phyloP scores from a whole-genome alignment of 2,888 invertebrate species.

The Dasysyrphus tricinctus region DNA sequence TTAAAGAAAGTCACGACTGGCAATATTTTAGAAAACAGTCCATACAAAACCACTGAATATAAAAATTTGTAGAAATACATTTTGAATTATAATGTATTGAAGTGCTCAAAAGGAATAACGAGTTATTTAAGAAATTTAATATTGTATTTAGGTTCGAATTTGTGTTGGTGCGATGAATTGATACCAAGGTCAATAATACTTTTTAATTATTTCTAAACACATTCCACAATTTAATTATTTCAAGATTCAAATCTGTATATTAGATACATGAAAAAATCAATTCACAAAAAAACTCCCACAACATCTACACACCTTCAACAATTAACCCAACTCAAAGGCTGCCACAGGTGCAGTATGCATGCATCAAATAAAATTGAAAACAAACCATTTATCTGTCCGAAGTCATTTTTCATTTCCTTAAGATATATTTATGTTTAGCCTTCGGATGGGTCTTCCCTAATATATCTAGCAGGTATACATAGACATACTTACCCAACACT shows the following conservation, averaged over 20 bases:
- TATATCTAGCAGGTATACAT: conserved; percentile 26
- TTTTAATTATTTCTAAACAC: neutral
- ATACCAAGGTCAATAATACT: neutral
- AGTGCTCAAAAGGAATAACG: too few relatives aligned
- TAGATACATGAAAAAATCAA: conserved; percentile 6
- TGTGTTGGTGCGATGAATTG: neutral
- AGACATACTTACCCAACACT: neutral
- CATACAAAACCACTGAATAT: too few relatives aligned
- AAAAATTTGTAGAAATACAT: too few relatives aligned
- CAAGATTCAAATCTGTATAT: neutral
- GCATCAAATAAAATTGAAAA: conserved; percentile 29
- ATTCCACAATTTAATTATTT: neutral
- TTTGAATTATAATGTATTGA: too few relatives aligned
- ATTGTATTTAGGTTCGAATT: too few relatives aligned
- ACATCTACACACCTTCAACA: neutral
- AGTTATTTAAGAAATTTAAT: too few relatives aligned
- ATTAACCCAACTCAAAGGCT: neutral
- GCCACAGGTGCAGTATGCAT: conserved; percentile 36
- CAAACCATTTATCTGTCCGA: conserved; percentile 31
- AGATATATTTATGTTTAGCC: neutral
- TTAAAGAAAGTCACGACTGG: too few relatives aligned
- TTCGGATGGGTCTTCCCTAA: neutral
- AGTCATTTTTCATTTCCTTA: conserved; percentile 64
- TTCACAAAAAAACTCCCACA: conserved; percentile 12
- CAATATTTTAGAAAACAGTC: too few relatives aligned